Evolutionary conservation across 2,113 vertebrate species (phyloP).

Genomic region (Athene cunicularia): DNA sequence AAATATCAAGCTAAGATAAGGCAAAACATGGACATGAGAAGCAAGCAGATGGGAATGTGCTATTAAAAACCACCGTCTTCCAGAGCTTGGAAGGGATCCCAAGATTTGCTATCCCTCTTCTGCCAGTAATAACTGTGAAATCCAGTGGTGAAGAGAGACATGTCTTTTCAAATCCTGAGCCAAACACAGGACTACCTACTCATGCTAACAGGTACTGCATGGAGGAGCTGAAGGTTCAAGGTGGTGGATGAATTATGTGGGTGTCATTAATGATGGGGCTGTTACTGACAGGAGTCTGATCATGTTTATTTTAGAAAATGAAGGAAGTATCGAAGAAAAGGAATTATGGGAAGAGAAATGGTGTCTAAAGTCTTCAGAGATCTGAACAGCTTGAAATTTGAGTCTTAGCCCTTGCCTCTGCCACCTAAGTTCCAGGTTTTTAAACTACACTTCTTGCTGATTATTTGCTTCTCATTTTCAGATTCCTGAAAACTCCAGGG

Average conservation of each 20-base stretch:
- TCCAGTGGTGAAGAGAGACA: background rate
- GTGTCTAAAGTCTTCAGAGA: background rate
- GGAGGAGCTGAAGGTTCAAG: background rate
- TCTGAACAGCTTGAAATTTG: background rate
- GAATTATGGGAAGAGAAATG: background rate
- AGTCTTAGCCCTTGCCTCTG: background rate
- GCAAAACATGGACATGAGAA: background rate
- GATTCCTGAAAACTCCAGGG: background rate
- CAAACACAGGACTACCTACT: background rate
- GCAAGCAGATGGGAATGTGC: background rate
- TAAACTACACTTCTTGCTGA: background rate
- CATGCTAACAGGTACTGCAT: background rate
- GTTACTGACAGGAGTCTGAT: background rate
- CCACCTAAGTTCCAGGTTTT: background rate
- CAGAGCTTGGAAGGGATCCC: constrained; percentile 8
- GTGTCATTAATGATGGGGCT: background rate
- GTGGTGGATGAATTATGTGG: background rate
- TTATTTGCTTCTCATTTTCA: background rate
- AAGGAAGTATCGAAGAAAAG: background rate
- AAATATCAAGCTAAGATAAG: constrained; percentile 11
- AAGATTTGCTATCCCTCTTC: background rate
- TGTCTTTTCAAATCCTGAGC: background rate
- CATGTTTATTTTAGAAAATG: background rate
- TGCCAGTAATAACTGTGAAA: constrained; percentile 19
- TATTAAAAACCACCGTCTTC: background rate